phyloP scores from a whole-genome alignment of 2,888 invertebrate species.

The Bedellia somnulentella region DNA sequence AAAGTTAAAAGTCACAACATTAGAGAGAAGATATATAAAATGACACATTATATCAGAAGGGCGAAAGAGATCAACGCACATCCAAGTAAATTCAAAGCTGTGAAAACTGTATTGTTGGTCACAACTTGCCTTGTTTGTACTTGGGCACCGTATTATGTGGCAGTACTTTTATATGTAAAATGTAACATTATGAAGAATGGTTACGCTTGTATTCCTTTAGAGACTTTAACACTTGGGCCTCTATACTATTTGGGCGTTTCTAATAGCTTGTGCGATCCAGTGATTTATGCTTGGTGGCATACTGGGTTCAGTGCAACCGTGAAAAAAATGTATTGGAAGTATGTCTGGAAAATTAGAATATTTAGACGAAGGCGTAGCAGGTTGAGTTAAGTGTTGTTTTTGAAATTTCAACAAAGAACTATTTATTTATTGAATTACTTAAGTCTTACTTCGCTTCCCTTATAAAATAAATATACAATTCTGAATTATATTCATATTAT shows the following conservation, averaged over 20 bases:
- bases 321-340: slow-evolving; percentile 29
- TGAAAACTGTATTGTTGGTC: slow-evolving; percentile 61
- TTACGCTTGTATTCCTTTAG: slow-evolving; percentile 42
- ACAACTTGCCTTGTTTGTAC: slow-evolving; percentile 58
- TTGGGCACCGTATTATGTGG: slow-evolving; percentile 62
- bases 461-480: not conserved
- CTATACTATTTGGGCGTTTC: slow-evolving; percentile 56
- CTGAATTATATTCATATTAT: slow-evolving; percentile 1
- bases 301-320: slow-evolving; percentile 56
- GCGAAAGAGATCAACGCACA: slow-evolving; percentile 15
- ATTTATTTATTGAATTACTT: too few relatives aligned
- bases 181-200: slow-evolving; percentile 37
- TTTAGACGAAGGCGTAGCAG: slow-evolving; percentile 1
- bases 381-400: not conserved
- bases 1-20: slow-evolving; percentile 2
- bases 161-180: slow-evolving; percentile 48
- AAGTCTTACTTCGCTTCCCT: not conserved
- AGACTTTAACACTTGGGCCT: slow-evolving; percentile 56
- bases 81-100: slow-evolving; percentile 58
- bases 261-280: slow-evolving; percentile 60
- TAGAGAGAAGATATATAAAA: slow-evolving; percentile 10
- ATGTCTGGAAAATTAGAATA: slow-evolving; percentile 14
- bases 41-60: slow-evolving; percentile 14
- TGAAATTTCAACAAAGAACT: not conserved
- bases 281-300: slow-evolving; percentile 68